Evolutionary conservation across 2,888 invertebrate species (phyloP), one percentile per base, ranked within the genome.

Genomic region (Cephus nigrinus): DNA sequence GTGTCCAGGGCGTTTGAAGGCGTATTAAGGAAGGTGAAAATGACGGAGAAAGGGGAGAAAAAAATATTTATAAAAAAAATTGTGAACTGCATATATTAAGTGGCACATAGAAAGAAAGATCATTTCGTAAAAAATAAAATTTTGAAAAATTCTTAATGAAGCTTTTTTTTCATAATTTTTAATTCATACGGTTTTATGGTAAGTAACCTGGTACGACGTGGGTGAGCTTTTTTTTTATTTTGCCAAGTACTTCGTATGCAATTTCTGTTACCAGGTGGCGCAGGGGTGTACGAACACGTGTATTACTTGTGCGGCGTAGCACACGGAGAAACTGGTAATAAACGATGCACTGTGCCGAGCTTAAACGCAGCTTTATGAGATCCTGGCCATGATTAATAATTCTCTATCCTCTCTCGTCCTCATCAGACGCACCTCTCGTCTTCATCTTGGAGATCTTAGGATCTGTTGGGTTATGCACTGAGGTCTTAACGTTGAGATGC

Each of bases 301-400:
- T 40, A 40, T 1, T 23, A 40, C 40, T 40, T 9, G 15, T 23
- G 9, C 23, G 15, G 9, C 2, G 1, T 23, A 23, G 40, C 23
- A 23, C 23, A 71, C 15, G 32, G 31, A 71, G 71, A 71, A 32
- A 30, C 71, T 30, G 15, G 32, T 71, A 71, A 71, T 40, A 87
- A 89, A 88, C 87, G 88, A 87, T 88, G 86, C 85, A 86, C 87
- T 86, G 85, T 85, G 82, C 86, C 79, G 78, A 87, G 89, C 88
- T 88, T 86, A 87, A 87, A 84, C 86, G 84, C 86, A 88, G 88
- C 89, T 90, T 90, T 90, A 90, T 89, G 90, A 90, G 88, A 90
- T 90, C 89, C 88, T 83, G 80, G 86, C 85, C 83, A 86, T 90
- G 90, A 90, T 90, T 90, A 90, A 90, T 90, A 90, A 90, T 89